Conservation (phyloP, 2,113 vertebrate species). For the Peromyscus californicus region DNA sequence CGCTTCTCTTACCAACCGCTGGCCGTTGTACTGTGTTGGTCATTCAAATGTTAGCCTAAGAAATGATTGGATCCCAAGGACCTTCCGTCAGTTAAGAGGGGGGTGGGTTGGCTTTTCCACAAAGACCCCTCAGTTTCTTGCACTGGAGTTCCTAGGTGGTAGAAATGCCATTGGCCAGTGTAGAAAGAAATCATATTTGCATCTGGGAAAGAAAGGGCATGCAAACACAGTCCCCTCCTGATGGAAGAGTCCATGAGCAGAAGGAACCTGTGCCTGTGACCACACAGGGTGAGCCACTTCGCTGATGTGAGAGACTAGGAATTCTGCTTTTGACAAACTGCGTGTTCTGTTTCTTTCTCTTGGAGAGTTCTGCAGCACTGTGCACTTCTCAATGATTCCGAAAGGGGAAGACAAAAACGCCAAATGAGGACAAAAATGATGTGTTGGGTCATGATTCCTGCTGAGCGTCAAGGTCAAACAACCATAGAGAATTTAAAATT, state of each 20-base stretch:
- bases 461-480: neutral
- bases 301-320: neutral
- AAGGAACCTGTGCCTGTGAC: neutral
- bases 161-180: fast-evolving
- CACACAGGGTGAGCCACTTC: neutral
- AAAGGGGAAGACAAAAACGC: neutral
- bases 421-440: neutral
- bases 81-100: neutral
- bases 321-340: neutral
- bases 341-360: neutral
- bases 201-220: fast-evolving
- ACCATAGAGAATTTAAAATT: neutral
- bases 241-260: fast-evolving
- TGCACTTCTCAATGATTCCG: neutral
- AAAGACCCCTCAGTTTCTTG: neutral
- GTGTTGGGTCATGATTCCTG: neutral
- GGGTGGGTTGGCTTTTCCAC: neutral
- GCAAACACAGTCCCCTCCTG: neutral
- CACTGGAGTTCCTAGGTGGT: neutral
- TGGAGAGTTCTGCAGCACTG: neutral
- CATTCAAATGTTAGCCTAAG: neutral
- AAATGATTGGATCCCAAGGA: neutral
- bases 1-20: neutral
- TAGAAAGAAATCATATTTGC: neutral
- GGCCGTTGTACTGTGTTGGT: neutral